Evolutionary conservation across 1,140 invertebrate species (phyloP), one percentile per base, ranked within the genome.

Genomic region (Heliothis subflexa): DNA sequence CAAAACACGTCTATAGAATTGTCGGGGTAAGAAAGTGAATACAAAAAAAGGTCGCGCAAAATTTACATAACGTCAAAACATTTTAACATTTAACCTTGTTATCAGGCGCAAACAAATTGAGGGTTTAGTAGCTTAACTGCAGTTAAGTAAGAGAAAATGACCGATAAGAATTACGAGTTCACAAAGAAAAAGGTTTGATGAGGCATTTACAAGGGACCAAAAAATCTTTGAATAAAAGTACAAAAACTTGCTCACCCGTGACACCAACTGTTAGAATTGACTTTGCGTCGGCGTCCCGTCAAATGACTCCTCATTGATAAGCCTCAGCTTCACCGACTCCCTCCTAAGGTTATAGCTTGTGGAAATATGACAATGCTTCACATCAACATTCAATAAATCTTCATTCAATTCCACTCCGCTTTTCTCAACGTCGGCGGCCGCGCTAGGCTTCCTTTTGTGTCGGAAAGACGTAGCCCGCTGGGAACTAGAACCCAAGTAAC

Each of bases 261-360:
- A 88, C 72, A 93, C 82, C 82, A 93, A 91, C 78, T 84, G 91
- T 93, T 94, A 94, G 91, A 94, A 93, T 88, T 93, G 91, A 86
- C 90, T 94, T 72, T 93, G 91, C 2, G 88, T 81, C 10, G 89
- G 86, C 2, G 87, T 81, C 61, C 87, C 88, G 68, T 92, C 92
- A 40, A 94, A 92, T n/a, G 94, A 93, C 77, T 95, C 94, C 83
- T 95, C 94, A 68, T 93, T 94, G 57, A 95, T 94, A n/a, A 95
- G 86, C 33, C 94, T 83, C 79, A 95, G 79, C 78, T 94, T 92
- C 28, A 95, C 94, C 5, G 94, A 94, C 76, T 95, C 94, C 52
- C 94, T 81, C 57, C 94, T 86, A 59, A 94, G 83, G 74, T 93
- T 95, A 74, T 95, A 95, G 61, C 94, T 95, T 9, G 94, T 93